These are phyloP conservation scores for Augochlora pura DNA, from an alignment of 1,140 invertebrate genomes.

Conservation along the genomic window DNA sequence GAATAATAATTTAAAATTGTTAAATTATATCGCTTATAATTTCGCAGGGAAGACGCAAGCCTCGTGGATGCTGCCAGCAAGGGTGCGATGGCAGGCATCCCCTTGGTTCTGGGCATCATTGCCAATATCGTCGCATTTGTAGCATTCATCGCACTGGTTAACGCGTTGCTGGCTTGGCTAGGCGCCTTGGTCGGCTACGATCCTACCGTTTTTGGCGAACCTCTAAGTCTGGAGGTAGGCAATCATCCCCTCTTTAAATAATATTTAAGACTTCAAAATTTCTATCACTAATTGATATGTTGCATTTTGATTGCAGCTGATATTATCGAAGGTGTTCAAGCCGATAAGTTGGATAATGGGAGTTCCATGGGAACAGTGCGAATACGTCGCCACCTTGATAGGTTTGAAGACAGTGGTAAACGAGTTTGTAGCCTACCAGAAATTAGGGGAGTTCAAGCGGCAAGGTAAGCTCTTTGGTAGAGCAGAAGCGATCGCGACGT, in stretches of 20 bases:
- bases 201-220: not conserved
- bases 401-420: constrained; percentile 95
- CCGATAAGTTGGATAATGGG: constrained; percentile 92
- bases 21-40: too few relatives aligned
- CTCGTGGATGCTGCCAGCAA: constrained; percentile 93
- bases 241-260: not conserved
- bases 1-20: too few relatives aligned
- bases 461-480: constrained; percentile 82
- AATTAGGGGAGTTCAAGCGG: constrained; percentile 85
- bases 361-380: constrained; percentile 88
- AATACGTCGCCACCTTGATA: constrained; percentile 89
- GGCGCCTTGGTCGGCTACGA: constrained; percentile 87
- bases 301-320: constrained; percentile 79
- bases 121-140: constrained; percentile 96
- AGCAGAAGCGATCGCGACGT: constrained; percentile 92
- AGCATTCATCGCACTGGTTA: constrained; percentile 91
- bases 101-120: constrained; percentile 92
- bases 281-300: too few relatives aligned
- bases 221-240: constrained; percentile 80
- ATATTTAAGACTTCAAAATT: too few relatives aligned
- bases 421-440: constrained; percentile 94
- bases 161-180: constrained; percentile 89
- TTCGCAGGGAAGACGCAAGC: constrained; percentile 87
- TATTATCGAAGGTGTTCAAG: constrained; percentile 93
- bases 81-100: constrained; percentile 90